Conservation (phyloP, 1,140 invertebrate genomes). For the Microplitis demolitor region DNA sequence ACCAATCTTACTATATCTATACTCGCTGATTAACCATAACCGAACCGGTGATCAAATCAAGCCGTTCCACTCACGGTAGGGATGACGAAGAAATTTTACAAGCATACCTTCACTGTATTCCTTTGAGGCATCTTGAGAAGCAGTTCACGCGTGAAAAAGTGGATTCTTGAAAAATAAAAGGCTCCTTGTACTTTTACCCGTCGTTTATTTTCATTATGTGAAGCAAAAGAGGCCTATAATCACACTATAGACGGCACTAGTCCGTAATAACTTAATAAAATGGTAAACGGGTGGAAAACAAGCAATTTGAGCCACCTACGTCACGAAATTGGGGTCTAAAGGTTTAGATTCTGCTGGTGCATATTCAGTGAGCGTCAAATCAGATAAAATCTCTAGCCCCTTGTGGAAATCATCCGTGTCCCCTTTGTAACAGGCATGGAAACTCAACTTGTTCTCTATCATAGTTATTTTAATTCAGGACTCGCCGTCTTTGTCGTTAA, state of each 20-base stretch:
- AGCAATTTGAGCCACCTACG: slow-evolving; percentile 51
- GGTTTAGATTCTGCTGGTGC: slow-evolving; percentile 19
- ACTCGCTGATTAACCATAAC: too few species aligned
- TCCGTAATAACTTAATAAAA: slow-evolving; percentile 57
- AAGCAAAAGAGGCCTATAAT: neutral
- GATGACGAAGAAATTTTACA: too few species aligned
- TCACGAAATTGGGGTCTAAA: neutral
- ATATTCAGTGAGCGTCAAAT: slow-evolving; percentile 48
- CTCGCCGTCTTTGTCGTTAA: too few species aligned
- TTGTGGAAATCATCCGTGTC: slow-evolving; percentile 19
- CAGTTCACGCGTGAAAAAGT: too few species aligned
- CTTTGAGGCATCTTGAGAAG: too few species aligned
- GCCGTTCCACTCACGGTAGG: too few species aligned
- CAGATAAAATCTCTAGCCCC: slow-evolving; percentile 56
- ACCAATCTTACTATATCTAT: too few species aligned
- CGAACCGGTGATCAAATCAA: too few species aligned
- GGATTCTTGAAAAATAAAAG: too few species aligned
- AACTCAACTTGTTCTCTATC: slow-evolving; percentile 26
- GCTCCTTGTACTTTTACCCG: too few species aligned
- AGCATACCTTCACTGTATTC: too few species aligned
- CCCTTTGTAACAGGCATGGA: slow-evolving; percentile 31
- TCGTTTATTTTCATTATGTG: too few species aligned
- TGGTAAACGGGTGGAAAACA: slow-evolving; percentile 62
- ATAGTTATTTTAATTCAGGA: slow-evolving; percentile 28
- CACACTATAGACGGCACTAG: neutral